phyloP scores from a whole-genome alignment of 2,888 invertebrate genomes.

The Bedellia somnulentella region DNA sequence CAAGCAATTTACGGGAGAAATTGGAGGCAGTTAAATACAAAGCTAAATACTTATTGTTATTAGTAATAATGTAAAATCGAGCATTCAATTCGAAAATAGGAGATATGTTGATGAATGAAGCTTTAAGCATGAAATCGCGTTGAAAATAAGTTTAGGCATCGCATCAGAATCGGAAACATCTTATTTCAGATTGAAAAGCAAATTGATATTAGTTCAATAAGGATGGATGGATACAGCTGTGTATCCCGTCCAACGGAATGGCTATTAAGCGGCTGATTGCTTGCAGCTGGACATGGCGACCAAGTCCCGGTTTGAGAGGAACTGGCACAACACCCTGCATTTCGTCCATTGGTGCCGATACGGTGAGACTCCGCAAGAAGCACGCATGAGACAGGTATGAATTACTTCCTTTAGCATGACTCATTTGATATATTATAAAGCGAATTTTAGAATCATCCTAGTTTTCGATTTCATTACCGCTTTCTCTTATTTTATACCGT shows the following conservation, averaged over 20 bases:
- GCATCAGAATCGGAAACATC: slow-evolving; percentile 58
- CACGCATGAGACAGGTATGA: slow-evolving; percentile 70
- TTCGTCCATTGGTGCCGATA: slow-evolving; percentile 74
- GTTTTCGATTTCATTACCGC: too few relatives aligned
- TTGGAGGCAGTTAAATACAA: too few relatives aligned
- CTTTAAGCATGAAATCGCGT: too few relatives aligned
- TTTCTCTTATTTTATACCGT: too few relatives aligned
- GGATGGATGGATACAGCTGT: too few relatives aligned
- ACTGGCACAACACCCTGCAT: slow-evolving; percentile 69
- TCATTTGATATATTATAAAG: slow-evolving; percentile 7
- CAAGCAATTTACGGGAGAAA: too few relatives aligned
- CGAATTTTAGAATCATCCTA: slow-evolving; percentile 5
- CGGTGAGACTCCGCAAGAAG: slow-evolving; percentile 67
- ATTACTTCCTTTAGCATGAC: slow-evolving; percentile 10
- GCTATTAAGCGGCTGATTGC: slow-evolving; percentile 41
- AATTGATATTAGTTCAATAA: too few relatives aligned
- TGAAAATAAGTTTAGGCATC: too few relatives aligned
- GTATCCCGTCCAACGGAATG: slow-evolving; percentile 34
- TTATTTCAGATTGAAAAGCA: slow-evolving; percentile 57
- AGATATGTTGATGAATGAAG: too few relatives aligned
- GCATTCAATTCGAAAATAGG: too few relatives aligned
- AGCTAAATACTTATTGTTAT: too few relatives aligned
- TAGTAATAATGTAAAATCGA: too few relatives aligned
- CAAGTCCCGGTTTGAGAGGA: slow-evolving; percentile 61
- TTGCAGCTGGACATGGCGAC: slow-evolving; percentile 62